Evolutionary conservation across 2,113 vertebrate genomes (phyloP).

Genomic region (Ancistrus triradiatus): DNA sequence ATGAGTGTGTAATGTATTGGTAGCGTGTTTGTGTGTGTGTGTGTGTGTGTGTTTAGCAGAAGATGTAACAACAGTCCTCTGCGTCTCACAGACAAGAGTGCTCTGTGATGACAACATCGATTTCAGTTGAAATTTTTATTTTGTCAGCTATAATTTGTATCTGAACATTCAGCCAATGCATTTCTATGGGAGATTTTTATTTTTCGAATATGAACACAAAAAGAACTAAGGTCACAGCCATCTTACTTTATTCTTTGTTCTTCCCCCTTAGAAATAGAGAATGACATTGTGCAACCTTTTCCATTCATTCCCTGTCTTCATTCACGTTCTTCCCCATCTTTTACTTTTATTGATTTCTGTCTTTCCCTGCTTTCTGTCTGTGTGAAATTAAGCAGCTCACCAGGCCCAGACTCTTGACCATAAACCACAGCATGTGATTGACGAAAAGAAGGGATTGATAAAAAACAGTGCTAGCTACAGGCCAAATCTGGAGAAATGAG

Average conservation of each 20-base stretch:
- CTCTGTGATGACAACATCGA: too few species aligned
- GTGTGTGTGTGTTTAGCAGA: too few species aligned
- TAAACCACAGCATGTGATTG: slow-evolving; percentile 26
- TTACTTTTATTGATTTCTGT: slow-evolving; percentile 38
- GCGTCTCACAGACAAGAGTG: too few species aligned
- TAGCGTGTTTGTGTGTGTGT: too few species aligned
- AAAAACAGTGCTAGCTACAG: slow-evolving; percentile 28
- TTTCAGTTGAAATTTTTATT: too few species aligned
- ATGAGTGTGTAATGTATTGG: too few species aligned
- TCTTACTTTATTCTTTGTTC: not conserved
- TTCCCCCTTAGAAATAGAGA: not conserved
- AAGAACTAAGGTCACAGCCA: too few species aligned
- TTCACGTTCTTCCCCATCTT: slow-evolving; percentile 28
- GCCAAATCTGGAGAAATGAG: not conserved
- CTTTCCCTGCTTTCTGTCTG: slow-evolving; percentile 31
- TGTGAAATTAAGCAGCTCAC: slow-evolving; percentile 42
- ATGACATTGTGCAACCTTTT: not conserved
- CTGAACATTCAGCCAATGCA: too few species aligned
- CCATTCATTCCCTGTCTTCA: slow-evolving; percentile 30
- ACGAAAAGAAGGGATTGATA: slow-evolving; percentile 36
- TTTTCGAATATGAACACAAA: too few species aligned
- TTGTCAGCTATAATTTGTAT: too few species aligned
- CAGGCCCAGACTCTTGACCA: slow-evolving; percentile 15
- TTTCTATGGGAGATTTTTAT: too few species aligned
- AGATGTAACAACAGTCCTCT: too few species aligned